Percentiles rank a stretch among this genome's conserved stretches.
These are phyloP conservation scores for Neosilurus hyrtlii DNA, from an alignment of 2,797 vertebrate species.

Conservation along the genomic window DNA sequence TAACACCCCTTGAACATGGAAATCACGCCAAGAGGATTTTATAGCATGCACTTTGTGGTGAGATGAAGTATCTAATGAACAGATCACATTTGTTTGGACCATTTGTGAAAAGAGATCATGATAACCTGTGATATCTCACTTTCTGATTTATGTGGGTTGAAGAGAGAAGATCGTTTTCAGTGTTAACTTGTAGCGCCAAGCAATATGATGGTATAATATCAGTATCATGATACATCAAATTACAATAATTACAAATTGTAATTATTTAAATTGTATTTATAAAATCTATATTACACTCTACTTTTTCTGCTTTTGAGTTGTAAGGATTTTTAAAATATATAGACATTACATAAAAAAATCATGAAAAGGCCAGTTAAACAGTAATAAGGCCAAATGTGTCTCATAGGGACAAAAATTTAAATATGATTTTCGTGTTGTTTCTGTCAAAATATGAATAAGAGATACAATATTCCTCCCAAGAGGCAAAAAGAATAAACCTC, in stretches of 20 bases:
- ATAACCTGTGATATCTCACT: too few relatives aligned
- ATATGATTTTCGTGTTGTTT: too few relatives aligned
- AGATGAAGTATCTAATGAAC: background rate
- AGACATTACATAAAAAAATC: background rate
- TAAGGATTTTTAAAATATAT: background rate
- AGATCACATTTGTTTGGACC: background rate
- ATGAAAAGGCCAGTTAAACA: too few relatives aligned
- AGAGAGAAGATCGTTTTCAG: background rate
- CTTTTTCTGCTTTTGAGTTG: background rate
- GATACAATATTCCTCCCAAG: too few relatives aligned
- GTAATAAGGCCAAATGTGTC: too few relatives aligned
- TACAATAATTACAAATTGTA: too few relatives aligned
- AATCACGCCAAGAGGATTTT: background rate
- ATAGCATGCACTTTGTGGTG: background rate
- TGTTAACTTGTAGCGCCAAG: too few relatives aligned
- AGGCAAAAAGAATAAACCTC: too few relatives aligned
- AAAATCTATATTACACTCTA: too few relatives aligned
- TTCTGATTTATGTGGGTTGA: background rate
- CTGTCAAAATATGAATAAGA: too few relatives aligned
- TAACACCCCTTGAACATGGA: constrained; percentile 18
- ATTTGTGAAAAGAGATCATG: background rate
- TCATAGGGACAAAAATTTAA: too few relatives aligned
- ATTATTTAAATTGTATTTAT: too few relatives aligned
- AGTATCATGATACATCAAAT: background rate
- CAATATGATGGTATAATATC: background rate